A percentile compares a stretch with the other conserved stretches of the same genome.
phyloP scores from a whole-genome alignment of 2,113 vertebrate species.

The Natator depressus region DNA sequence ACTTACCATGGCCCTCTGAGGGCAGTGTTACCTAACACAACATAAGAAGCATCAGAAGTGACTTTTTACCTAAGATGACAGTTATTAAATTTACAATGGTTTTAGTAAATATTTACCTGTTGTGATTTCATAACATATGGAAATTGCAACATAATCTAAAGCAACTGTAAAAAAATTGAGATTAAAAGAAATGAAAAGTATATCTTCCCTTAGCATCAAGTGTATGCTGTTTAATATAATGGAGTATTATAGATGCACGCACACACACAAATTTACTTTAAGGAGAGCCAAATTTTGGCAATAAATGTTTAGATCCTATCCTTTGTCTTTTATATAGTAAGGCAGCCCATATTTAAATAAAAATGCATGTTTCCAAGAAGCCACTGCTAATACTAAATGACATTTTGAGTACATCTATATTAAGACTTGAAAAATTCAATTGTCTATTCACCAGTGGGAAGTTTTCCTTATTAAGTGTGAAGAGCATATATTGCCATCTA shows the following conservation, averaged over 20 bases:
- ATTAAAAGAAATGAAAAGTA: not conserved
- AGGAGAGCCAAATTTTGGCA: slow-evolving; percentile 37
- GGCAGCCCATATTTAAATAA: not conserved
- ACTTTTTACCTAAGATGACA: slow-evolving; percentile 51
- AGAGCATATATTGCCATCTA: not conserved
- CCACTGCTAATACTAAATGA: slow-evolving; percentile 42
- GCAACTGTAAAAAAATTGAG: not conserved
- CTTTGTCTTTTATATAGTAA: not conserved
- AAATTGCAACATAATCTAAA: slow-evolving; percentile 8
- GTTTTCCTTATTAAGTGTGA: not conserved
- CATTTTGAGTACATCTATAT: slow-evolving; percentile 61
- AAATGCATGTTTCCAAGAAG: slow-evolving; percentile 2
- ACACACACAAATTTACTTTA: not conserved
- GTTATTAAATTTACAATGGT: slow-evolving; percentile 30
- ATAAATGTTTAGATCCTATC: not conserved
- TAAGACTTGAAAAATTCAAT: not conserved
- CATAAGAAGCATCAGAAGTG: slow-evolving; percentile 54
- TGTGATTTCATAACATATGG: not conserved
- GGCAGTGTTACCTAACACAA: slow-evolving; percentile 83
- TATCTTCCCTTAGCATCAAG: not conserved
- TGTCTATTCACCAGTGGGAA: not conserved
- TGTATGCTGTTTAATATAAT: not conserved
- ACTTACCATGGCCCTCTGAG: slow-evolving; percentile 84
- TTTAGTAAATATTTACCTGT: slow-evolving; percentile 21
- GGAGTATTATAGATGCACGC: not conserved